These are phyloP conservation scores for Oreochromis spilurus DNA, from an alignment of 2,113 vertebrate species.

Conservation along the genomic window DNA sequence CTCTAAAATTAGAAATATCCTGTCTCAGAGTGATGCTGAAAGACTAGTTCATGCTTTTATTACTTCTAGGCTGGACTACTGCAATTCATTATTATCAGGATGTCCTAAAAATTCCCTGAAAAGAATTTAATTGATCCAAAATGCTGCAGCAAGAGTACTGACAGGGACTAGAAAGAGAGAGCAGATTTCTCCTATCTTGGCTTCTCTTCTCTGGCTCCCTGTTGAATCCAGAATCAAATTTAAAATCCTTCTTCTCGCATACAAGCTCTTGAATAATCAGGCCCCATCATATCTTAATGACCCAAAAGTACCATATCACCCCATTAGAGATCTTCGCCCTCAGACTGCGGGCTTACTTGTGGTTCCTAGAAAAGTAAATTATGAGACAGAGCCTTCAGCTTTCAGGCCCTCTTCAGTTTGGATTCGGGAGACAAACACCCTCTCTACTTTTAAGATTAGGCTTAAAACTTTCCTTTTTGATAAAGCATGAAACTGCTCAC, in stretches of 20 bases:
- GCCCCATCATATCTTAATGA: background rate
- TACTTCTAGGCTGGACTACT: background rate
- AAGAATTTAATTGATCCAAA: background rate
- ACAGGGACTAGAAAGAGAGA: rapidly evolving
- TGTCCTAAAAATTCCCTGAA: background rate
- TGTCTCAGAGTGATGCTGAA: background rate
- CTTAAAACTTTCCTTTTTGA: background rate
- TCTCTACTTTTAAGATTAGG: background rate
- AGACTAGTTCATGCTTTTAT: background rate
- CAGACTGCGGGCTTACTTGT: background rate
- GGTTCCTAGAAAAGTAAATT: background rate
- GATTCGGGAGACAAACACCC: background rate
- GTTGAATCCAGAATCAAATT: background rate
- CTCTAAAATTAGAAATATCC: background rate
- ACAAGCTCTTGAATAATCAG: background rate
- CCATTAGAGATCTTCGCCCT: background rate
- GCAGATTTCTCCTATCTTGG: background rate
- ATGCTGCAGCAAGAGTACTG: background rate
- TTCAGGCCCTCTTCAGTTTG: background rate
- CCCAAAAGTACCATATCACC: background rate
- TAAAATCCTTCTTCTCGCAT: background rate
- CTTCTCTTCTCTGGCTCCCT: background rate
- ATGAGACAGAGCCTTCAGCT: background rate
- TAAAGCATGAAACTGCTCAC: background rate
- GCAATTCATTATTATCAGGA: background rate